Percentiles rank a stretch among this genome's conserved stretches.
phyloP scores from a whole-genome alignment of 2,888 invertebrate genomes.

The Dysmachus trigonus region DNA sequence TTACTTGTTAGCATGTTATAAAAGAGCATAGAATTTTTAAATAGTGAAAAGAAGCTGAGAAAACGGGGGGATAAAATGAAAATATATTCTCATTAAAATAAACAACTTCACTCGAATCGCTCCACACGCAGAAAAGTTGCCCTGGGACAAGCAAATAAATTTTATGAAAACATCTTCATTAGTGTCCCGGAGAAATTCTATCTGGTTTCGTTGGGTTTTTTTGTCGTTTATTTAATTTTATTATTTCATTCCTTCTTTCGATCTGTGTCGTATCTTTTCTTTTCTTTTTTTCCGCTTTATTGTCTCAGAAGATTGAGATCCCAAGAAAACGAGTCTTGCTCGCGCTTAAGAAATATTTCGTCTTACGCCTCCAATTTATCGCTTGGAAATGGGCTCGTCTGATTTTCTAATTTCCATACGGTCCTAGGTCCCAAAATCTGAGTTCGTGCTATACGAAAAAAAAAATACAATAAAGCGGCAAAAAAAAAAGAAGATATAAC shows the following conservation, averaged over 20 bases:
- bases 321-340: not conserved
- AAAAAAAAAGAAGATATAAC: not conserved
- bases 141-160: slow-evolving; percentile 22
- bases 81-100: not conserved
- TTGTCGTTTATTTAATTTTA: not conserved
- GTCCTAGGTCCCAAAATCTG: not conserved
- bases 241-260: not conserved
- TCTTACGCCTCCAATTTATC: not conserved
- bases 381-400: slow-evolving; percentile 23
- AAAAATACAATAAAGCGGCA: not conserved
- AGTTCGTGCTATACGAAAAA: not conserved
- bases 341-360: not conserved
- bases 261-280: not conserved
- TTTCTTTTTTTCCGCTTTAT: not conserved
- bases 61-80: not conserved
- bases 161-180: slow-evolving; percentile 37
- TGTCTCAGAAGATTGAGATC: not conserved
- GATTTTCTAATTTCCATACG: slow-evolving; percentile 29
- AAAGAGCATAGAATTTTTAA: not conserved
- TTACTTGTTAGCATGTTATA: too few relatives aligned
- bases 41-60: not conserved
- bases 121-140: not conserved
- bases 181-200: slow-evolving; percentile 32
- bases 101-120: not conserved
- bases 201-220: not conserved